These are phyloP conservation scores for Halcyon badia DNA, from an alignment of 2,797 vertebrate genomes.

Conservation along the genomic window DNA sequence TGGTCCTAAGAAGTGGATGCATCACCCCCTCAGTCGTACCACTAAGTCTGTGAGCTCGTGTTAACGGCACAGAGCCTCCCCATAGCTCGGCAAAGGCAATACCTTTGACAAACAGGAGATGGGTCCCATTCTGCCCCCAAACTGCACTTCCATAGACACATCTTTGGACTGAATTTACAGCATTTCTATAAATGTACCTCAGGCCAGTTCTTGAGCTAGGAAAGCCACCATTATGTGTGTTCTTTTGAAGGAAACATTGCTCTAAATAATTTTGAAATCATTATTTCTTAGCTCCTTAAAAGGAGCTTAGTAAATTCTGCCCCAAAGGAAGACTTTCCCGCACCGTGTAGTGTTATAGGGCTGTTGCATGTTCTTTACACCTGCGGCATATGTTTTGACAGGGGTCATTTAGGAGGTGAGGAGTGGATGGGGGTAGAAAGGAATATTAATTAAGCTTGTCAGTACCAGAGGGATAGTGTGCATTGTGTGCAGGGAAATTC, in stretches of 20 bases:
- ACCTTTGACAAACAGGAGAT: background rate
- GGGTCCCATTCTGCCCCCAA: background rate
- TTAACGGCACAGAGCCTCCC: background rate
- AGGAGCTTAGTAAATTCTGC: background rate
- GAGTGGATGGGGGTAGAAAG: background rate
- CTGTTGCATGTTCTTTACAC: conserved; percentile 9
- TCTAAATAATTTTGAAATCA: background rate
- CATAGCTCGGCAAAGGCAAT: background rate
- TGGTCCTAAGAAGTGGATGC: fast-evolving
- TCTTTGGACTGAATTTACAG: background rate
- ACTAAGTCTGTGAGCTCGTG: fast-evolving
- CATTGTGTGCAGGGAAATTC: background rate
- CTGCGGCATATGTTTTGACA: conserved; percentile 22
- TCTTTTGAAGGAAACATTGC: background rate
- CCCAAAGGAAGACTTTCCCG: background rate
- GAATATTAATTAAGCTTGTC: conserved; percentile 49
- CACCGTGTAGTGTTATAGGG: background rate
- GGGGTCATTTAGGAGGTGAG: background rate
- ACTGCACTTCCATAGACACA: background rate
- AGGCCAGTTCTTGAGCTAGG: background rate
- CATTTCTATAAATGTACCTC: background rate
- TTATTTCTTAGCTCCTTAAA: background rate
- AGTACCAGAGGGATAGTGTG: background rate
- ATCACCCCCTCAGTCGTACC: background rate
- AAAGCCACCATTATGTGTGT: background rate